Evolutionary conservation across 2,888 invertebrate species (phyloP), one percentile per base, ranked within the genome.

Genomic region (Meta bourneti): DNA sequence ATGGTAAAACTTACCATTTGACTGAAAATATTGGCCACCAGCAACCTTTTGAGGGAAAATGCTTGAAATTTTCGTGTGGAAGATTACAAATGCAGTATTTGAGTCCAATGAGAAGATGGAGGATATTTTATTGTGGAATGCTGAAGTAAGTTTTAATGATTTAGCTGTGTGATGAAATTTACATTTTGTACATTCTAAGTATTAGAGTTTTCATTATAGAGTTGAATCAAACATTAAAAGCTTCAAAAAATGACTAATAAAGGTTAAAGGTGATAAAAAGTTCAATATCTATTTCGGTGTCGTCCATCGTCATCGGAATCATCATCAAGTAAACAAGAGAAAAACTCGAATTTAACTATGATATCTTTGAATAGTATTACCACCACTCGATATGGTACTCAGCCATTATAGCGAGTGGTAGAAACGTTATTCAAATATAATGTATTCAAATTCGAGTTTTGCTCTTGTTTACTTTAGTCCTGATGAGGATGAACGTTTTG

Each of bases 71-170:
- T 49, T 69, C 78, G 1, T 78, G 88, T n/a, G 92, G 88, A 7
- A 82, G 81, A 11, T 61, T 92, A 8, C 81, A 82, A 74, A 70
- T 92, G 80, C 51, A 84, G 13, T 89, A 87, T 19, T 13, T 92
- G 1, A 52, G 16, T 48, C 84, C 92, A 4, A 86, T 92, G 88
- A 52, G 92, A 34, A 84, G 75, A 52, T 89, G 92, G 88, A 88
- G 92, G 16, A 80, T 92, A 19, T 54, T 52, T 34, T 92, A 51
- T 69, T 72, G 82, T 19, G 92, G 92, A 71, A 75, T 88, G 51
- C 49, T 92, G 16, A 89, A 70, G 92, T 92, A 72, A n/a, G 74
- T 5, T 52, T 51, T 20, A 16, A 7, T 51, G 16, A 13, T 13
- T 16, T 7, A 2, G 16, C 0, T 16, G 34, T 34, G 6, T 13